Base-by-base conservation (phyloP, 2,888 invertebrate genomes). In the Caenorhabditis sp. region DNA sequence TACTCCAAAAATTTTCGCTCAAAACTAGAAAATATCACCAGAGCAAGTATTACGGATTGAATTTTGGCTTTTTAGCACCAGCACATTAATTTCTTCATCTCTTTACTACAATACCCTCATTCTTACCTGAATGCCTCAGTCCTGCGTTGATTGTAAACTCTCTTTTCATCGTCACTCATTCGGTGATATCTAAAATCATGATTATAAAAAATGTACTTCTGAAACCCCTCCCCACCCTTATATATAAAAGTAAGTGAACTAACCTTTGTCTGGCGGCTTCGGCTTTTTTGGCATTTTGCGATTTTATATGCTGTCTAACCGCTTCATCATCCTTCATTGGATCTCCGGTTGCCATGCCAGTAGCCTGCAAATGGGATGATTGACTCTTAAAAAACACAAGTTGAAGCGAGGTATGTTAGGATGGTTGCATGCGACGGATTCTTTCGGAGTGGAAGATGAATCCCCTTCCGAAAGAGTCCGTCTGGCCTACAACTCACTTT, bases 221-320 rank as follows among this genome's bases (percentile, higher is more conserved):
- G n/a, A n/a, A n/a, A n/a, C 17, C 20, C 31, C 31, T 7, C 20
- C 21, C 21, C 20, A 27, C 12, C n/a, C 31, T 26, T 3, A 49
- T n/a, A 38, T 21, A 49, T 12, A 38, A 43, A 17, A n/a, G n/a
- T n/a, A n/a, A n/a, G n/a, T n/a, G n/a, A 20, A 59, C 61, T 21
- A 50, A 80, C 78, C 83, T 50, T 21, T 70, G 73, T 52, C 86
- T 67, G n/a, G 86, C 87, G n/a, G 85, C 85, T 54, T 86, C 85
- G 3, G 86, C 86, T 69, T 86, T 86, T 76, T 84, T 86, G 4
- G 83, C 81, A 66, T 86, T 86, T 66, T 83, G 82, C 23, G 81
- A 82, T 73, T 84, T 85, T 60, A 87, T 81, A 63, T 86, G 82
- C 3, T 68, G 63, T 23, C 81, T 67, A 31, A 84, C 83, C 7